Base-by-base conservation (phyloP, 2,888 invertebrate genomes). In the Folsomia manolachei region DNA sequence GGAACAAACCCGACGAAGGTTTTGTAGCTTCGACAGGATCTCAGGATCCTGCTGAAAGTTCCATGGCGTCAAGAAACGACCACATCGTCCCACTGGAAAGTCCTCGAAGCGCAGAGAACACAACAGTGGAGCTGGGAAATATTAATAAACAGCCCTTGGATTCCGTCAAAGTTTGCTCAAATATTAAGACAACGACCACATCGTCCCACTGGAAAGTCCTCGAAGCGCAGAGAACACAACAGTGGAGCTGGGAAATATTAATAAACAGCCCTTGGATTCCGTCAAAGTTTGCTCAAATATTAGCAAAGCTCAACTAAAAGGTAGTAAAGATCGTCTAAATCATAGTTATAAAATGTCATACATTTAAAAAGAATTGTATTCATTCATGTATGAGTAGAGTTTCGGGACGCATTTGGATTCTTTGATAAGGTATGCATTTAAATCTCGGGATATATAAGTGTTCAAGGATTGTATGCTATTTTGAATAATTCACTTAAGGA, bases 401-500 rank as follows among this genome's bases (percentile, higher is more conserved):
- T 80, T 51, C 71, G 78, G 11, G 82, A 82, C 66, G 82, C 82
- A 7, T 82, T 82, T 71, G 80, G 82, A 1, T 80, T 83, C 52
- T 82, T 83, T 74, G 83, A 83, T 75, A 82, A 82, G 67, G 67
- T 67, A 24, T n/a, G 39, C 14, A 9, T 39, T 39, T 39, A 9
- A 9, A 14, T 39, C 7, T 39, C 39, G 39, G 14, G 14, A 9
- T 9, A 39, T 39, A 9, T 39, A 9, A 9, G 4, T 39, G 14
- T 39, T 39, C 14, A 39, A 14, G 4, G 14, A 14, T 39, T 39
- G 4, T 4, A 39, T 39, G 14, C 4, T 39, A 39, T 9, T 39
- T 56, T n/a, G n/a, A 56, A 63, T 23, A 19, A 63, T 19, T 4
- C 9, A 63, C 7, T 56, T 26, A 19, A 67, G 72, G 82, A 83